Base-by-base conservation (phyloP, 2,113 vertebrate species). In the Psittacula cyanocephala region DNA sequence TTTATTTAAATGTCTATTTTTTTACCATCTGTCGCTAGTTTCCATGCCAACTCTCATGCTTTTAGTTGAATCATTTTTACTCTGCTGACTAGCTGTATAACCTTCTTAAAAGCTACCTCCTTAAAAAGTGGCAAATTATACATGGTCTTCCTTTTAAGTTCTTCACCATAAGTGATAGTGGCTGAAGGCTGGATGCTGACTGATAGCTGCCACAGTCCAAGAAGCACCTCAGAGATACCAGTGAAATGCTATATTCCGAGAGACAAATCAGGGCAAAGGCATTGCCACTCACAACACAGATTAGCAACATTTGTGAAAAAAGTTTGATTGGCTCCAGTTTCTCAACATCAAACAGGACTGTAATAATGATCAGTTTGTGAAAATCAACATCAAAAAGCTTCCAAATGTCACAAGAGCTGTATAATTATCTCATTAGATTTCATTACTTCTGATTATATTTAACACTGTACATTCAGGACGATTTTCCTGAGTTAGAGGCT, bases 1-100 rank as follows among this genome's bases (percentile, higher is more conserved):
- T 91, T 94, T 74, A 72, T 81, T 90, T 88, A 75, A 84, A 80
- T 43, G 28, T 67, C 6, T 44, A 43, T 46, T 93, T 87, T 91
- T 71, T 71, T 71, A 31, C 68, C 47, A 24, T 69, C 50, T 68
- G 63, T 94, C 57, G 43, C 44, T 79, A 57, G 39, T 84, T 95
- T 93, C 85, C 24, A 52, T 69, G 41, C 39, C 81, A 92, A 70
- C 69, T 86, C 27, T 62, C 7, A 43, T 41, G 46, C 23, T 86
- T 88, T 86, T 65, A 84, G 77, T 81, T 81, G 57, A 55, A 33
- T 86, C 18, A 76, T 83, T 89, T 91, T 74, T 65, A 74, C 17
- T 75, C n/a, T 27, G 6, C 39, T 87, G 6, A 83, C 44, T 43
- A 80, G 44, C 59, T 88, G 53, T 25, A 35, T 24, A 72, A 64